Evolutionary conservation across 2,888 invertebrate species (phyloP).

Genomic region (Platycnemis pennipes): DNA sequence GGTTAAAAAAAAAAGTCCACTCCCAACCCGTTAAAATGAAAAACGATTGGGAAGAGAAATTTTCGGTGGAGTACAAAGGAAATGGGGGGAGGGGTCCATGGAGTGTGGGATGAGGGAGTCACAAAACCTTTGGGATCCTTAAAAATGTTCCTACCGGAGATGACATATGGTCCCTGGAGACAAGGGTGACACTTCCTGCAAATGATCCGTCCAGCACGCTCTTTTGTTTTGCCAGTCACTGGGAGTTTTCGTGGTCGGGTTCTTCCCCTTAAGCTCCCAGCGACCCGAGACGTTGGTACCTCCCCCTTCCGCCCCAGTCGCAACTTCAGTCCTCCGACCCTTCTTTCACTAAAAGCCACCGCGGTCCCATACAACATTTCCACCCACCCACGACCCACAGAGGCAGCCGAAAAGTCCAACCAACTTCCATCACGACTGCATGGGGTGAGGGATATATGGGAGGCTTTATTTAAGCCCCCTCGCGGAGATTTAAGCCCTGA

Average conservation of each 20-base stretch:
- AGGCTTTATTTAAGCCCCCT: background rate
- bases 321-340: no score
- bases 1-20: background rate
- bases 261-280: background rate
- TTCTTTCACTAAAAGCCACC: background rate
- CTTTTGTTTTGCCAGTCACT: constrained; percentile 64
- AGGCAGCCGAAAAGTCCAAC: background rate
- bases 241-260: background rate
- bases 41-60: background rate
- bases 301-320: background rate
- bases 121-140: background rate
- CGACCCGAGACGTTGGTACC: no score
- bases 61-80: constrained; percentile 50
- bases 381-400: background rate
- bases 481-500: background rate
- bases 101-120: background rate
- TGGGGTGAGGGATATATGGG: background rate
- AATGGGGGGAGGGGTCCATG: background rate
- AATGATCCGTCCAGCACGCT: constrained; percentile 34
- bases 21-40: constrained; percentile 2
- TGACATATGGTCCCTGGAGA: constrained; percentile 56
- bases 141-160: constrained; percentile 53
- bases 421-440: background rate
- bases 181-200: constrained; percentile 52
- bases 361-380: background rate